Evolutionary conservation across 2,797 vertebrate species (phyloP).

Genomic region (Phyllotis vaccarum): DNA sequence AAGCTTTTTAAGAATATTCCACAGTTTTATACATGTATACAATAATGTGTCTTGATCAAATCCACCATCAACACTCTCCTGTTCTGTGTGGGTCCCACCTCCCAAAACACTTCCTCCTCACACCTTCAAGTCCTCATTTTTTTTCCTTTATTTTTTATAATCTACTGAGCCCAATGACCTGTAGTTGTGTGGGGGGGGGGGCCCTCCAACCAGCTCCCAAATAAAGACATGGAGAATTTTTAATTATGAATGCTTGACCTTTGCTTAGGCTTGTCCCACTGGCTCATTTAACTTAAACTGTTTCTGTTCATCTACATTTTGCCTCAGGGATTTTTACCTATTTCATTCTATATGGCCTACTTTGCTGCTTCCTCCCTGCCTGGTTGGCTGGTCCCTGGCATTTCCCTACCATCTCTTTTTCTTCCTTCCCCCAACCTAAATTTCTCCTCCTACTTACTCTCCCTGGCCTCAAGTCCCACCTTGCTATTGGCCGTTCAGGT

Average conservation of each 20-base stretch:
- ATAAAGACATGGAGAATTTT: not conserved
- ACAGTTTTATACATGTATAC: not conserved
- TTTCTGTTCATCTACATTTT: not conserved
- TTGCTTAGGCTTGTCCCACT: not conserved
- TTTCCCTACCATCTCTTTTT: not conserved
- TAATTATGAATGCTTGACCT: not conserved
- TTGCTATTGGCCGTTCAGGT: not conserved
- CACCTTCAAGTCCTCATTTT: not conserved
- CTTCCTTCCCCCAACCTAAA: not conserved
- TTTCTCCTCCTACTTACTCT: not conserved
- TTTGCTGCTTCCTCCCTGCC: not conserved
- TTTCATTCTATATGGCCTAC: not conserved
- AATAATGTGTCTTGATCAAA: not conserved
- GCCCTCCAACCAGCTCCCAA: not conserved
- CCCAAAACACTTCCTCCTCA: not conserved
- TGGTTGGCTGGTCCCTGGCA: not conserved
- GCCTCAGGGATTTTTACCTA: not conserved
- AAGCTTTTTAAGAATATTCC: not conserved
- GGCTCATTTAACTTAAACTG: not conserved
- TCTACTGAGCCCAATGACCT: not conserved
- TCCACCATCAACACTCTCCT: not conserved
- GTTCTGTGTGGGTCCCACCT: not conserved
- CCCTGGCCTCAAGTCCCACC: not conserved
- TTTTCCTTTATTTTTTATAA: not conserved
- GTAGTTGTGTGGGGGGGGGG: not conserved